phyloP scores from a whole-genome alignment of 1,140 invertebrate genomes.

The Anastrepha ludens region DNA sequence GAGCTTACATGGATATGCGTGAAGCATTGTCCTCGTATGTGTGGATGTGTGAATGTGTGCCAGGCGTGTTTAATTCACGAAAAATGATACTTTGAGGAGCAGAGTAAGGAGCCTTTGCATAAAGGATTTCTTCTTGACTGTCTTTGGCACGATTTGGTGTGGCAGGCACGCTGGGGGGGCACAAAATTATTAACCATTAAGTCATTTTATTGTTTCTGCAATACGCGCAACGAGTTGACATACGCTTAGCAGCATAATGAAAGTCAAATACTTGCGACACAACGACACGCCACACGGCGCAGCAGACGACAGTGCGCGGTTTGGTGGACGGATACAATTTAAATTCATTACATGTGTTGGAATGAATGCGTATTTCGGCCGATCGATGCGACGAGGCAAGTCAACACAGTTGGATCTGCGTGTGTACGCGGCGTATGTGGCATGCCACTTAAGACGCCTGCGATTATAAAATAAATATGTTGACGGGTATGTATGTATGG shows the following conservation, averaged over 20 bases:
- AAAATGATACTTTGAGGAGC: conserved; percentile 38
- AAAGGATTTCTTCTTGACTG: conserved; percentile 7
- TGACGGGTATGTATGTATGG: neutral
- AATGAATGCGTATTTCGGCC: conserved; percentile 39
- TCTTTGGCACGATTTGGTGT: neutral
- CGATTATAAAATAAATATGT: neutral
- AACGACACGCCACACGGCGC: neutral
- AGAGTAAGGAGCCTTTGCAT: neutral
- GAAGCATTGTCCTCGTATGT: no score
- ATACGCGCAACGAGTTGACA: conserved; percentile 30
- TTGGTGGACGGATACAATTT: neutral
- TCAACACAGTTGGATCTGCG: neutral
- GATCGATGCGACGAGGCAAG: neutral
- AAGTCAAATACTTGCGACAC: conserved; percentile 37
- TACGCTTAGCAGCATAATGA: conserved; percentile 54
- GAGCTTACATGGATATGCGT: no score
- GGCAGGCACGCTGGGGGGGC: neutral
- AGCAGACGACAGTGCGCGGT: neutral
- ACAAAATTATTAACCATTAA: conserved; percentile 44
- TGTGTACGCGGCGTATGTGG: neutral
- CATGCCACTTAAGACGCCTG: conserved; percentile 2
- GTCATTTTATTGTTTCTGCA: conserved; percentile 46
- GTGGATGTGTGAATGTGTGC: neutral
- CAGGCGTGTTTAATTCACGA: conserved; percentile 36
- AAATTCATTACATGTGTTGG: conserved; percentile 53